Conservation (phyloP, 30 jellyfish, hydroid and myxozoan species). For the Hydractinia symbiolongicarpus region DNA sequence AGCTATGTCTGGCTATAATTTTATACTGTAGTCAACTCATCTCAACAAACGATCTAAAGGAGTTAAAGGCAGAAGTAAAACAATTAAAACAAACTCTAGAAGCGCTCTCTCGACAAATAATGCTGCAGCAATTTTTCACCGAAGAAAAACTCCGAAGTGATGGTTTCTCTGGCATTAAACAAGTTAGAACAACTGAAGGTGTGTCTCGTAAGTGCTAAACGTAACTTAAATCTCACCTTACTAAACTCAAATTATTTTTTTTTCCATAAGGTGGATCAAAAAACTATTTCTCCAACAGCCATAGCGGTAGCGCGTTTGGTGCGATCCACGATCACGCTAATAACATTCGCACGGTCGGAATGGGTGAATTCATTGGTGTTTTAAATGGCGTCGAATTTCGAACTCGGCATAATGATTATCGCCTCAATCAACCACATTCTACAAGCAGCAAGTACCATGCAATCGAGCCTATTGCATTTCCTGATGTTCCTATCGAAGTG, state of each 20-base stretch:
- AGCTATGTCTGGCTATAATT: too few relatives aligned
- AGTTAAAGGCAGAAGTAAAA: neutral
- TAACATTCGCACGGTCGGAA: constrained; percentile 45
- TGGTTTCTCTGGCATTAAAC: constrained; percentile 69
- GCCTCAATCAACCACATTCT: constrained; percentile 35
- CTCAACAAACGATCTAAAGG: too few relatives aligned
- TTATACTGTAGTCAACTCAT: too few relatives aligned
- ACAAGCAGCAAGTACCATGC: constrained; percentile 45
- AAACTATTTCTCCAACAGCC: constrained; percentile 31
- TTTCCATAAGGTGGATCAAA: constrained; percentile 11
- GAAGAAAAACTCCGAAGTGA: constrained; percentile 77
- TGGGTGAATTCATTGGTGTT: constrained; percentile 47
- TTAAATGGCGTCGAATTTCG: constrained; percentile 42
- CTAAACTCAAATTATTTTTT: neutral
- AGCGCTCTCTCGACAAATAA: constrained; percentile 59
- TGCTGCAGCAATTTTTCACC: constrained; percentile 80
- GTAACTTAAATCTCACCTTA: neutral
- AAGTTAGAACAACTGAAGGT: constrained; percentile 13
- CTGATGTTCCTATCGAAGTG: constrained; percentile 82
- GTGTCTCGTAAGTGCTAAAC: neutral
- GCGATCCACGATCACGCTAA: constrained; percentile 41
- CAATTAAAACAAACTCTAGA: constrained; percentile 26
- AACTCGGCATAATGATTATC: constrained; percentile 44
- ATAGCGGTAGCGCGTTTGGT: constrained; percentile 22
- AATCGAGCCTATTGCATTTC: constrained; percentile 59